Percentiles rank a stretch among this genome's conserved stretches.
Evolutionary conservation across 2,797 vertebrate genomes (phyloP).

Genomic region (Acanthurus lineatus): DNA sequence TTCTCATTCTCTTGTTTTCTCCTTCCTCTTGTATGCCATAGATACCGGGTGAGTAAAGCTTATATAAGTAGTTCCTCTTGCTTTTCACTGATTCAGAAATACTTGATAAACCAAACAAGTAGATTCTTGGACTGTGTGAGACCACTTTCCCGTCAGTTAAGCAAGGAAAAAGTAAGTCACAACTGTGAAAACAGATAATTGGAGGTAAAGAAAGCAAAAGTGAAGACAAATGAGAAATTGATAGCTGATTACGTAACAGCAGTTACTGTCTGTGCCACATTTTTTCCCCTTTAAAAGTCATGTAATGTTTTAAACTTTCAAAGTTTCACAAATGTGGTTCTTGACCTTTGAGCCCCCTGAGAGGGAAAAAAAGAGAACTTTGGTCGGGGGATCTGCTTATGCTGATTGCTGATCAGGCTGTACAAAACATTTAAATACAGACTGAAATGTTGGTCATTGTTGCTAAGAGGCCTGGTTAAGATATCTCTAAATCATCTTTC

Average conservation of each 20-base stretch:
- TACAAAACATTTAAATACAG: neutral
- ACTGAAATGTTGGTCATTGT: neutral
- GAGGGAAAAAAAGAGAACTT: neutral
- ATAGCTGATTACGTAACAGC: neutral
- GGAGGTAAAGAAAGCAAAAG: neutral
- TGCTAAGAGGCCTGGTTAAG: neutral
- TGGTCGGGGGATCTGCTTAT: neutral
- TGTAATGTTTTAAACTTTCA: neutral
- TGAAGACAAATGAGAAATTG: neutral
- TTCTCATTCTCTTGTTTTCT: neutral
- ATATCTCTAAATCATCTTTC: conserved; percentile 9
- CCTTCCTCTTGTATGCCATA: neutral
- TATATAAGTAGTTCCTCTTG: neutral
- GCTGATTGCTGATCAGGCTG: neutral
- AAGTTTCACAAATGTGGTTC: neutral
- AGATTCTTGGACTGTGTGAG: neutral
- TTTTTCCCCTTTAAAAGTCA: neutral
- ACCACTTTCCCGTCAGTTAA: conserved; percentile 1
- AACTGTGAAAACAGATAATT: neutral
- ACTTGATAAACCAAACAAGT: neutral
- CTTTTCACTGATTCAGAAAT: neutral
- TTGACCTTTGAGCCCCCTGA: neutral
- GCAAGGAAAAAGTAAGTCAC: neutral
- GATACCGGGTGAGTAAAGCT: neutral
- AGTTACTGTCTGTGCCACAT: neutral